Evolutionary conservation across 2,113 vertebrate genomes (phyloP).

Genomic region (Todiramphus saurophagus): DNA sequence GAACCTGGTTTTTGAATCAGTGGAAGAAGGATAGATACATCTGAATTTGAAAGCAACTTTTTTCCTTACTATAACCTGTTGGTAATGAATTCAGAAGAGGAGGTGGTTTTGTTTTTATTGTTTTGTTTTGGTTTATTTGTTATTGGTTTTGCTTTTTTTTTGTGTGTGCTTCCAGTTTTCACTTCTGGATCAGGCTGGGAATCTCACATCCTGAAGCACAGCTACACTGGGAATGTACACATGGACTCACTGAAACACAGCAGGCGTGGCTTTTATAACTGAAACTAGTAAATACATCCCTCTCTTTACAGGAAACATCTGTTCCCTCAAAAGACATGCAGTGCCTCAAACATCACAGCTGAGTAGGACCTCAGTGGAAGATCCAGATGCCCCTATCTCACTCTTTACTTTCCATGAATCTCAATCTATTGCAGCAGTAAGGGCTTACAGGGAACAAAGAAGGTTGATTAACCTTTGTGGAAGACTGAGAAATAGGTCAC

Average conservation of each 20-base stretch:
- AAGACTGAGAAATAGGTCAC: not conserved
- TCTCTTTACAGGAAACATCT: not conserved
- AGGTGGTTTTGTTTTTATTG: not conserved
- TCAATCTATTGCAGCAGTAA: not conserved
- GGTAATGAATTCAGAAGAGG: not conserved
- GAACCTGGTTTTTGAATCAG: not conserved
- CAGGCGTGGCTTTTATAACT: not conserved
- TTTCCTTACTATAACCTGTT: not conserved
- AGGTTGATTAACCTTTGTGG: not conserved
- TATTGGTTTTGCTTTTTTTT: too few relatives aligned
- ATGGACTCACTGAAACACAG: not conserved
- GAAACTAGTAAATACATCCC: not conserved
- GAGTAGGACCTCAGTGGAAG: not conserved
- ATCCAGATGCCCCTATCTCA: not conserved
- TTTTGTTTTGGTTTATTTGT: too few relatives aligned
- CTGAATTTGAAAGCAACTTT: not conserved
- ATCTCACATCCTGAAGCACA: not conserved
- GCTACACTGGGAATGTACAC: not conserved
- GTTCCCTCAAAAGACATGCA: not conserved
- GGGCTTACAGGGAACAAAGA: not conserved
- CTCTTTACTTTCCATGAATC: not conserved
- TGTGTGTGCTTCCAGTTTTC: not conserved
- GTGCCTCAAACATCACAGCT: not conserved
- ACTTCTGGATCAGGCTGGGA: not conserved
- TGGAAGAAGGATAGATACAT: not conserved